phyloP scores from a whole-genome alignment of 2,888 invertebrate genomes.

The Cybosia mesomella region DNA sequence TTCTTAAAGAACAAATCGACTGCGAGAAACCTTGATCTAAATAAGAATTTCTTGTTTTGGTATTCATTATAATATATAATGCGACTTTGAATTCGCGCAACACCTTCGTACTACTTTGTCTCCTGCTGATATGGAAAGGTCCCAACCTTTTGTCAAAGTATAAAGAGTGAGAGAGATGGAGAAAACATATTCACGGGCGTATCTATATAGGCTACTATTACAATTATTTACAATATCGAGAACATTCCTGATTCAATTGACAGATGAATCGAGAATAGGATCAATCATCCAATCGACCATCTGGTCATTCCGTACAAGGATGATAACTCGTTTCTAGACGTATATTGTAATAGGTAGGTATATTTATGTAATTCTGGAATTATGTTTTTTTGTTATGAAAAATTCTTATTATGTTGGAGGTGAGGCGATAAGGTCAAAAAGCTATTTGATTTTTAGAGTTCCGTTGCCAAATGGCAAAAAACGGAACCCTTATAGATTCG shows the following conservation, averaged over 20 bases:
- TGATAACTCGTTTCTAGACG: background rate
- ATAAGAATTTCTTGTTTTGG: background rate
- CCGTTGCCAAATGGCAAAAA: too few species aligned
- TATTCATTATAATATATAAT: background rate
- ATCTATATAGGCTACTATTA: background rate
- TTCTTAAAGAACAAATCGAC: background rate
- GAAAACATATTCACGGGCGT: background rate
- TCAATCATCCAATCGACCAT: slow-evolving; percentile 33
- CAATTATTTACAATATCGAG: slow-evolving; percentile 12
- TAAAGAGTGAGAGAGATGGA: background rate
- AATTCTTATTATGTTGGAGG: background rate
- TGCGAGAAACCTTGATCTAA: background rate
- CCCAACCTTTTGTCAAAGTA: background rate
- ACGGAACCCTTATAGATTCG: too few species aligned
- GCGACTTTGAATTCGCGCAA: background rate
- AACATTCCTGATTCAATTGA: slow-evolving; percentile 21
- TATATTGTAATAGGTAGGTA: background rate
- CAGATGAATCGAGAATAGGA: slow-evolving; percentile 16
- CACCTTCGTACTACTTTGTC: background rate
- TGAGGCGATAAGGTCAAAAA: too few species aligned
- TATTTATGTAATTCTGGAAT: too few species aligned
- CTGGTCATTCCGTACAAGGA: background rate
- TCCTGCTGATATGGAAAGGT: background rate
- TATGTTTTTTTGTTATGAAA: background rate
- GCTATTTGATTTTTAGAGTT: too few species aligned